Base-by-base conservation (phyloP, 2,888 invertebrate genomes). In the Limenitis camilla region DNA sequence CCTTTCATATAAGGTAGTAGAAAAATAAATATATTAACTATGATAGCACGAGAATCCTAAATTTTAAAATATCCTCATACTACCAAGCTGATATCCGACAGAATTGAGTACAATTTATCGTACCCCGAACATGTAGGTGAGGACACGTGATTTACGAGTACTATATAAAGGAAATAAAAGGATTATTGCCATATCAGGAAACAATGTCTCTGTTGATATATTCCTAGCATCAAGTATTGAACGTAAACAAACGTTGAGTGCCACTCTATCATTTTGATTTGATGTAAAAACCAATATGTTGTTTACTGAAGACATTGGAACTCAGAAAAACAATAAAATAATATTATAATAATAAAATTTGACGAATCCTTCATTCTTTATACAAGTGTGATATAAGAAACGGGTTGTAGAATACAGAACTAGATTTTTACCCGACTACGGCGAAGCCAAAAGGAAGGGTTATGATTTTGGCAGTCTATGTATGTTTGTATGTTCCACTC, bases 131-230 rank as follows among this genome's bases (percentile, higher is more conserved):
- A 19, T 19, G 3, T 19, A 19, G 19, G 3, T 19, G 28, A 40
- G 27, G 31, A 43, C 43, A 43, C 19, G 29, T 36, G 45, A 45
- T 45, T 45, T 45, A 45, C 42, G 49, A 10, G 61, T 64, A 72
- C 79, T 77, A 79, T 79, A 72, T 68, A 69, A 61, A 67, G 68
- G 68, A 72, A 72, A 75, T 76, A 78, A 76, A 73, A 69, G 72
- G 69, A 72, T 76, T 72, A 74, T 71, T 61, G 60, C 40, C 48
- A 56, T 52, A 51, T 52, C 56, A 49, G 41, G 53, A 46, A 50
- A 52, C 48, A 38, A 40, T 51, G 53, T 58, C 49, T 58, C 52
- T 52, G 52, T 56, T 52, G 46, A 62, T 62, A 59, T 64, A 62
- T 61, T 58, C 55, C 49, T 58, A 46, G 48, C 53, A 54, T 59